Evolutionary conservation across 1,140 invertebrate species (phyloP).

Genomic region (Vanessa atalanta): DNA sequence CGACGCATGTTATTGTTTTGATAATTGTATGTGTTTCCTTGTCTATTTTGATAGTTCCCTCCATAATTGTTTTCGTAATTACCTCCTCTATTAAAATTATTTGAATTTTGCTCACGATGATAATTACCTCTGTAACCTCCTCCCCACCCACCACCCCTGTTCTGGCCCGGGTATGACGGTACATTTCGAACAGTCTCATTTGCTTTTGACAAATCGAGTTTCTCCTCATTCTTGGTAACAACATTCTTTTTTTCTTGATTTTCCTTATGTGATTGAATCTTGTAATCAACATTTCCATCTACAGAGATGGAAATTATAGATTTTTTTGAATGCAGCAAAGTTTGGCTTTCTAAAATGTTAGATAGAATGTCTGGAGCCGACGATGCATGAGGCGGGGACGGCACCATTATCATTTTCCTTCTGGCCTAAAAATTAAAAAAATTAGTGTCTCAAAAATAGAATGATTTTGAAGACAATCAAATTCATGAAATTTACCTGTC

Average conservation of each 20-base stretch:
- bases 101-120: constrained; percentile 65
- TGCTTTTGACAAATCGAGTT: constrained; percentile 63
- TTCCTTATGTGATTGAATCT: constrained; percentile 42
- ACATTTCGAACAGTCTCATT: constrained; percentile 72
- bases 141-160: constrained; percentile 73
- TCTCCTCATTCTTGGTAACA: constrained; percentile 51
- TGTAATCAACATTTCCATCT: constrained; percentile 82
- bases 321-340: constrained; percentile 86
- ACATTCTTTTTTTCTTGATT: constrained; percentile 29
- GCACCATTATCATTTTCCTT: constrained; percentile 75
- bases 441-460: not conserved
- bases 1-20: constrained; percentile 51
- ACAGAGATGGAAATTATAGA: constrained; percentile 82
- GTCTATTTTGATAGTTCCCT: constrained; percentile 53
- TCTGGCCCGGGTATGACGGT: constrained; percentile 83
- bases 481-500: constrained; percentile 54
- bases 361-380: constrained; percentile 82
- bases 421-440: constrained; percentile 61
- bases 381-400: constrained; percentile 61
- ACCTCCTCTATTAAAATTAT: constrained; percentile 59
- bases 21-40: constrained; percentile 38
- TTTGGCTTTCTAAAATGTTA: constrained; percentile 88
- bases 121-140: constrained; percentile 69
- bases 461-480: not conserved
- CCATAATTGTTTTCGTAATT: constrained; percentile 49